Percentiles rank a stretch among this genome's conserved stretches.
These are phyloP conservation scores for Rhynchopsitta pachyrhyncha DNA, from an alignment of 2,113 vertebrate genomes.

Conservation along the genomic window DNA sequence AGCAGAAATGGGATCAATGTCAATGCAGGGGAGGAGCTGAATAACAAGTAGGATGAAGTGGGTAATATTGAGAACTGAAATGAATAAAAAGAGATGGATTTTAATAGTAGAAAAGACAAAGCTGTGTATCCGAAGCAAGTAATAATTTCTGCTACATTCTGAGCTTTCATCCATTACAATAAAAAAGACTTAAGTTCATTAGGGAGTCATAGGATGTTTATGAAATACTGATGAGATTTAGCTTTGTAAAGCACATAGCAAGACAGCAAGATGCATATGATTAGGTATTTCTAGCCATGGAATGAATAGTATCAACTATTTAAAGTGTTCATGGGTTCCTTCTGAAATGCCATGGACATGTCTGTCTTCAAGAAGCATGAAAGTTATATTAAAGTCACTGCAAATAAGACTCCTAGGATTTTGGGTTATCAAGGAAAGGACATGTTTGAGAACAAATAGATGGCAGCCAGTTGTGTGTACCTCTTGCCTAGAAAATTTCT, in stretches of 20 bases:
- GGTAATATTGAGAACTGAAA: neutral
- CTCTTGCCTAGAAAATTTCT: neutral
- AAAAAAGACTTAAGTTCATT: neutral
- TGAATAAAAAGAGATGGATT: conserved; percentile 17
- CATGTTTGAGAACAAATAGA: neutral
- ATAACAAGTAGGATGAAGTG: conserved; percentile 21
- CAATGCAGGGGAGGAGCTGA: conserved; percentile 1
- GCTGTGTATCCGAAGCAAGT: neutral
- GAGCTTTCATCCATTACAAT: neutral
- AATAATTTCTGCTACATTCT: neutral
- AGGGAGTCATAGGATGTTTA: neutral
- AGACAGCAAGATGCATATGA: neutral
- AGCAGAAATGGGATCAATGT: conserved; percentile 36
- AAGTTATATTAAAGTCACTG: neutral
- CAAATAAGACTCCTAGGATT: neutral
- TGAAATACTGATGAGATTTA: conserved; percentile 14
- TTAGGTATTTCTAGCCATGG: neutral
- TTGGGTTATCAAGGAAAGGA: neutral
- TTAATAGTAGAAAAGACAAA: conserved; percentile 45
- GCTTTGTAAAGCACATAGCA: neutral
- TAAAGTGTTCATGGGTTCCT: neutral
- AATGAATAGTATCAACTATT: neutral
- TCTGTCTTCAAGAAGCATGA: neutral
- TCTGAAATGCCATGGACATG: neutral
- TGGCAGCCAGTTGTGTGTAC: neutral